A percentile compares a stretch with the other conserved stretches of the same genome.
Conservation (phyloP, 2,113 vertebrate species). For the Lanius collurio region DNA sequence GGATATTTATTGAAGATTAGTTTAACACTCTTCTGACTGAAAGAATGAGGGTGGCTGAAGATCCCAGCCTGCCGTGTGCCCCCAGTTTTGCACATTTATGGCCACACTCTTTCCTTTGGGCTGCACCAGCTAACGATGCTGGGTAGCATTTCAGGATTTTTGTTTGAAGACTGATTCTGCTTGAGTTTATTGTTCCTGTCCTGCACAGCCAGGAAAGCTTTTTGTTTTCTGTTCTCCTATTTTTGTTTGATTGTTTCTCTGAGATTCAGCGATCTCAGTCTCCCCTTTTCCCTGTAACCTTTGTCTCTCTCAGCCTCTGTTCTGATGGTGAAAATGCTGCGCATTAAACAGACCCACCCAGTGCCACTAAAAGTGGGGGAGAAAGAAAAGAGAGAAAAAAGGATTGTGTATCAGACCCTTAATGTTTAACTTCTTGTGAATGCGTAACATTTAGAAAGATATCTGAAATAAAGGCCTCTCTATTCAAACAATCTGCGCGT, state of each 20-base stretch:
- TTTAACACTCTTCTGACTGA: not conserved
- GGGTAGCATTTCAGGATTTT: not conserved
- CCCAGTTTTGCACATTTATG: not conserved
- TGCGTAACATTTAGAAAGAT: not conserved
- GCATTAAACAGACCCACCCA: not conserved
- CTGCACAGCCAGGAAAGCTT: not conserved
- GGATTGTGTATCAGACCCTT: not conserved
- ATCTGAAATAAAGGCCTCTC: not conserved
- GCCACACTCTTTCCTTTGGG: not conserved
- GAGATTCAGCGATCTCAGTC: not conserved
- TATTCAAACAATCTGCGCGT: not conserved
- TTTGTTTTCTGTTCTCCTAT: not conserved
- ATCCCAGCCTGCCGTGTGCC: not conserved
- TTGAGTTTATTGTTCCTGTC: not conserved
- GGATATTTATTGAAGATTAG: slow-evolving; percentile 4
- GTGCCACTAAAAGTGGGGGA: not conserved
- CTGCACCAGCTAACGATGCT: not conserved
- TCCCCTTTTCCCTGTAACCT: not conserved
- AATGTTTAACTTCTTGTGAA: not conserved
- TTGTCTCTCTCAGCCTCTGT: not conserved
- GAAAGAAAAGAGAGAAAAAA: not conserved
- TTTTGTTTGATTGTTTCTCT: not conserved
- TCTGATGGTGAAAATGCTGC: not conserved
- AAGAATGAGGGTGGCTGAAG: not conserved
- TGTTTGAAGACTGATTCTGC: not conserved